Evolutionary conservation across 2,113 vertebrate genomes (phyloP).

Genomic region (Ceyx margarethae): DNA sequence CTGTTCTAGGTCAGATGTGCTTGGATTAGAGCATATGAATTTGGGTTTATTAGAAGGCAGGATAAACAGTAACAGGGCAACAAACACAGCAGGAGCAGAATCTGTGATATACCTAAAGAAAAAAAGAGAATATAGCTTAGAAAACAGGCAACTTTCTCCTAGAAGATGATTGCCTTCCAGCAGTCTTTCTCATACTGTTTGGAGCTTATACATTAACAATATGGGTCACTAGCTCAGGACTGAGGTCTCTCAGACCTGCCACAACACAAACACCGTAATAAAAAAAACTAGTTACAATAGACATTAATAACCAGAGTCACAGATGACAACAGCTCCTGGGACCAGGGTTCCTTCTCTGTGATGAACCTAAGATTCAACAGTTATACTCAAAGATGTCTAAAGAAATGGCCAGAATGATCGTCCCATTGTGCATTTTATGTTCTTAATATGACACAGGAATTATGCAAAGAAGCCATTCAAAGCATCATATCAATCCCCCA

Average conservation of each 20-base stretch:
- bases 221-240: not conserved
- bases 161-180: not conserved
- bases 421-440: not conserved
- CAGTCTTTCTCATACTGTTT: not conserved
- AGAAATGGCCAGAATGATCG: not conserved
- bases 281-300: not conserved
- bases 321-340: not conserved
- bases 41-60: conserved; percentile 84
- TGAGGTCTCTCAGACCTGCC: not conserved
- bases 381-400: not conserved
- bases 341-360: not conserved
- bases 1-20: conserved; percentile 67
- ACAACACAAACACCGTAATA: not conserved
- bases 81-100: conserved; percentile 50
- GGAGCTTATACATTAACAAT: not conserved
- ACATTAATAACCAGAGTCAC: not conserved
- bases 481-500: not conserved
- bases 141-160: not conserved
- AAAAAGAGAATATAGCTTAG: not conserved
- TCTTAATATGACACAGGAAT: not conserved
- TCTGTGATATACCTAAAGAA: conserved; percentile 85
- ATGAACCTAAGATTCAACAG: not conserved
- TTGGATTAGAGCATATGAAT: conserved; percentile 67
- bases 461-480: not conserved
- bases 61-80: conserved; percentile 83